These are phyloP conservation scores for Cariama cristata DNA, from an alignment of 2,113 vertebrate species.

Conservation along the genomic window DNA sequence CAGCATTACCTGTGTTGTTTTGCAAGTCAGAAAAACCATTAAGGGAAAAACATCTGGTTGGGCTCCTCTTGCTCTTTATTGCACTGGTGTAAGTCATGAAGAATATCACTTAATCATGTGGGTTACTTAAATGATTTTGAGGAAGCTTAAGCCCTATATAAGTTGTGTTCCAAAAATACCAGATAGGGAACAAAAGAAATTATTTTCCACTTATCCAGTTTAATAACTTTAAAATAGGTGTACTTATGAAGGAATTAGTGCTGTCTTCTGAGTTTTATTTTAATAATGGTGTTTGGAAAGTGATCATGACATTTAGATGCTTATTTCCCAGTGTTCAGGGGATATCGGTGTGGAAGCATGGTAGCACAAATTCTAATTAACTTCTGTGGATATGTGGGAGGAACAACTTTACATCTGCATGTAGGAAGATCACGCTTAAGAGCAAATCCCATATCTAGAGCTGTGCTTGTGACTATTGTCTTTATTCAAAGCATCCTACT, in stretches of 20 bases:
- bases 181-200: not conserved
- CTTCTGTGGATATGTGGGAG: not conserved
- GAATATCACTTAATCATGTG: not conserved
- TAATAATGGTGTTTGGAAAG: not conserved
- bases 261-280: not conserved
- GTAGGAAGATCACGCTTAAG: not conserved
- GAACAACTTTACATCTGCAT: not conserved
- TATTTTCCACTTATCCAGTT: not conserved
- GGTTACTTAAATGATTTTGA: not conserved
- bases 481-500: not conserved
- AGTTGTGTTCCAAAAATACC: not conserved
- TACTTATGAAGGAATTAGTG: not conserved
- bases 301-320: not conserved
- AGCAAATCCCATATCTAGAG: not conserved
- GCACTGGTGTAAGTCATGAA: not conserved
- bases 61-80: not conserved
- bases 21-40: not conserved
- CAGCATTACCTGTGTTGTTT: not conserved
- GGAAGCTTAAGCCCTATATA: not conserved
- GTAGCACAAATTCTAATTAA: not conserved
- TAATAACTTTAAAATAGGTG: not conserved
- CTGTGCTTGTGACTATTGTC: not conserved
- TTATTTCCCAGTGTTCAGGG: not conserved
- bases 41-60: not conserved
- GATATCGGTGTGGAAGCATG: not conserved